Base-by-base conservation (phyloP, 2,113 vertebrate genomes). In the Callocephalon fimbriatum region DNA sequence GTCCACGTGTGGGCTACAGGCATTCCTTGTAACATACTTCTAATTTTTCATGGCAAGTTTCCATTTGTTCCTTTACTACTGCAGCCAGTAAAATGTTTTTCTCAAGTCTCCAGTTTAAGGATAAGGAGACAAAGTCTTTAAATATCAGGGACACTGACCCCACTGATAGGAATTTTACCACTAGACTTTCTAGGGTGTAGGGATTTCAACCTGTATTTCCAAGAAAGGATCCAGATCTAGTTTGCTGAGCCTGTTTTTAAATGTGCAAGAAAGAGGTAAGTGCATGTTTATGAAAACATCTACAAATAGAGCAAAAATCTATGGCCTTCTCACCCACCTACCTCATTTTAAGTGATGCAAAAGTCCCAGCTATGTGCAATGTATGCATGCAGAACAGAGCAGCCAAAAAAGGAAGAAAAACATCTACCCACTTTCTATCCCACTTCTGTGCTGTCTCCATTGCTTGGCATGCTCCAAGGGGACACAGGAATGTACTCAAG, bases 351-450 rank as follows among this genome's bases (percentile, higher is more conserved):
- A 88, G 76, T 7, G n/a, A 58, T 72, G 56, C 44, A 92, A 83
- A 89, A 93, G 92, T 93, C 72, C n/a, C 65, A 92, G 38, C 59
- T 90, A 86, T 75, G 83, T 84, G 88, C 65, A 58, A 50, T 15
- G 25, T 44, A 31, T 37, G 20, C 76, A 85, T 4, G 4, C 25
- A 61, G 61, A 93, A 92, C 58, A 91, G 53, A 80, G 27, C 20
- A 20, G 70, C 10, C 62, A 76, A 72, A 90, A 65, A 48, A 15
- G 25, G 32, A 93, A 32, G 22, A 90, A 91, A 90, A 84, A 45
- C 1, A 87, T 71, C 68, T 89, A 80, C 90, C 88, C 71, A 80
- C 83, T 65, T 78, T 61, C 11, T 53, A 61, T 53, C 76, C 70
- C 70, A 78, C 40, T 48, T 58, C 31, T 23, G 37, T 19, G 26